phyloP scores from a whole-genome alignment of 2,113 vertebrate species.

The Esox niger region DNA sequence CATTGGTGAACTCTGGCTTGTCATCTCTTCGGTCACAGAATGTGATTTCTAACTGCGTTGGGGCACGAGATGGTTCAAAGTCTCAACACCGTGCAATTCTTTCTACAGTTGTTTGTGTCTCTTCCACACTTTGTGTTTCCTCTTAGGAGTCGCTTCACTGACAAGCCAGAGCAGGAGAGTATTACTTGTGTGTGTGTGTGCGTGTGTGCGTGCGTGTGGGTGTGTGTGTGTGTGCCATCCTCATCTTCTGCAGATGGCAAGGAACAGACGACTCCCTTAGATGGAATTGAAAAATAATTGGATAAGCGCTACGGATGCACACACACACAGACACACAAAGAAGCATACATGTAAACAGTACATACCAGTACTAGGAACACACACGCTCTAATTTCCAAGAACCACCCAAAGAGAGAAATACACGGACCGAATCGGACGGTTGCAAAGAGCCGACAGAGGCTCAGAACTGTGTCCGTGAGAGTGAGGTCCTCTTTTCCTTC shows the following conservation, averaged over 20 bases:
- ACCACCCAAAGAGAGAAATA: conserved; percentile 17
- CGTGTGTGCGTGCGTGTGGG: conserved; percentile 15
- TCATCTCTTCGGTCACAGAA: too few relatives aligned
- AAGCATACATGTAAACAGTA: background rate
- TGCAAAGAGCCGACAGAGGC: too few relatives aligned
- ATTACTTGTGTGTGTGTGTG: conserved; percentile 3
- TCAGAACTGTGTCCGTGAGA: conserved; percentile 57
- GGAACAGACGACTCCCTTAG: conserved; percentile 65
- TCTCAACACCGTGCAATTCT: conserved; percentile 15
- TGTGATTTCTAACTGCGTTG: too few relatives aligned
- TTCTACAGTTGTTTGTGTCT: background rate
- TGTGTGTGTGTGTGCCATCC: conserved; percentile 39
- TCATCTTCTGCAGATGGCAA: conserved; percentile 66
- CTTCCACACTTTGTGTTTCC: conserved; percentile 4
- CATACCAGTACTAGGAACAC: background rate
- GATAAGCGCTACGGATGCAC: conserved; percentile 45
- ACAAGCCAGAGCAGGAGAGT: conserved; percentile 6
- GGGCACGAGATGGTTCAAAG: too few relatives aligned
- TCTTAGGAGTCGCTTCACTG: conserved; percentile 3
- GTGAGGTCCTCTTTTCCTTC: conserved; percentile 54
- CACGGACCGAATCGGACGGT: too few relatives aligned
- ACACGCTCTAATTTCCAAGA: conserved; percentile 25
- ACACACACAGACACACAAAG: conserved; percentile 4
- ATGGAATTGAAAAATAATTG: conserved; percentile 69
- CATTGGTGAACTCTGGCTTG: too few relatives aligned